Evolutionary conservation across 2,888 invertebrate genomes (phyloP), one percentile per base, ranked within the genome.

Genomic region (Lepidochrysops patricia): DNA sequence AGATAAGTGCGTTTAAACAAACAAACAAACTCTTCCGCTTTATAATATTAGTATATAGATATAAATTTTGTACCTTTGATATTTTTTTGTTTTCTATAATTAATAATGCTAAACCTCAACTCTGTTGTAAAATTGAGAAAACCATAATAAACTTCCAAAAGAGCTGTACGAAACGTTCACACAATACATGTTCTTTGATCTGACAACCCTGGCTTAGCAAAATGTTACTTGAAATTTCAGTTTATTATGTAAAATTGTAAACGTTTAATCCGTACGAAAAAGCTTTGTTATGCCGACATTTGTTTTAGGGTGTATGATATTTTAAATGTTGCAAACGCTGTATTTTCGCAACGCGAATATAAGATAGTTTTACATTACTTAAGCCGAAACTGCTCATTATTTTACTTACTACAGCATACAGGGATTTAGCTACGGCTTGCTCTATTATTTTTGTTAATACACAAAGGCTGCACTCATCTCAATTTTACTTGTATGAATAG

Each of bases 231-330:
- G 68, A 67, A 72, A 78, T 72, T 75, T 69, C 72, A 72, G 77
- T 76, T 76, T 73, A 78, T 80, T 77, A 78, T 75, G 75, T 76
- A 73, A 77, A 75, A 54, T 54, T 54, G 29, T 54, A 54, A 54
- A 54, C 72, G 72, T 63, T 66, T 77, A 78, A 79, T 77, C 73
- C 72, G 57, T 15, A 32, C 54, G 54, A 29, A 58, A 62, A 60
- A 63, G 65, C 63, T 68, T 68, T 66, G 64, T 65, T 61, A 54
- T 58, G 61, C 62, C 67, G 65, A 69, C 68, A 63, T 68, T 66
- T 61, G 60, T 65, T 60, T 37, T 35, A 27, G 59, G 52, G 19
- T 61, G 58, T 52, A 54, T 61, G 52, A 49, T 23, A 54, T 54
- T 54, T 54, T 15, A 32, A 54, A 54, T 32, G 32, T 32, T 32